phyloP scores from a whole-genome alignment of 2,113 vertebrate species.

The Zapornia atra region DNA sequence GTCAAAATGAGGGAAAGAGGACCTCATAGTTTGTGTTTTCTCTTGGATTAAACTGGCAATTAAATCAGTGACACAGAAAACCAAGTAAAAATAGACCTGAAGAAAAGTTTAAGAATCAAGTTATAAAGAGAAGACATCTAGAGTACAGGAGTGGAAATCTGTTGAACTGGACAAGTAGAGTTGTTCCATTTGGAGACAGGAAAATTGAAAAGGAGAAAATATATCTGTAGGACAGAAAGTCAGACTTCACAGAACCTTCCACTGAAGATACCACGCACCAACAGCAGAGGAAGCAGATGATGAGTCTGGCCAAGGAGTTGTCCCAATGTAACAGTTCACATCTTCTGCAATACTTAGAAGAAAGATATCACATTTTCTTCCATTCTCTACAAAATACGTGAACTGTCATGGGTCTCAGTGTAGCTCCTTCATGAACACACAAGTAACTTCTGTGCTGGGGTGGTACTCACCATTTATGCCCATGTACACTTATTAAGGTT shows the following conservation, averaged over 20 bases:
- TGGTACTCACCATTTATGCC: background rate
- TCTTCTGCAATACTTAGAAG: background rate
- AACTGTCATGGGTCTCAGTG: background rate
- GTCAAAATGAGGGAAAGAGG: background rate
- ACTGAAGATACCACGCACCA: background rate
- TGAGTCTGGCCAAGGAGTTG: background rate
- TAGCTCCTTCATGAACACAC: background rate
- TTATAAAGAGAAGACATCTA: background rate
- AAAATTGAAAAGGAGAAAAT: background rate
- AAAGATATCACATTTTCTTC: background rate
- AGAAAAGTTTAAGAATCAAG: background rate
- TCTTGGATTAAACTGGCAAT: background rate
- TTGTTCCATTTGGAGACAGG: background rate
- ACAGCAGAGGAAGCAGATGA: background rate
- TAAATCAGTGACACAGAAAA: background rate
- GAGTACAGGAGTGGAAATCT: background rate
- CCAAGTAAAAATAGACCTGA: background rate
- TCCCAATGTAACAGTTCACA: background rate
- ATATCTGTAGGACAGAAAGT: background rate
- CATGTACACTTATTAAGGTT: background rate
- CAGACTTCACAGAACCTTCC: background rate
- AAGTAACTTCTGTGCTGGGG: background rate
- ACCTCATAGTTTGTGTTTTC: background rate
- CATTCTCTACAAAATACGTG: background rate
- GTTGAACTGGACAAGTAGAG: background rate